Evolutionary conservation across 2,888 invertebrate genomes (phyloP), one percentile per base, ranked within the genome.

Genomic region (Scaptomyza polygonia): DNA sequence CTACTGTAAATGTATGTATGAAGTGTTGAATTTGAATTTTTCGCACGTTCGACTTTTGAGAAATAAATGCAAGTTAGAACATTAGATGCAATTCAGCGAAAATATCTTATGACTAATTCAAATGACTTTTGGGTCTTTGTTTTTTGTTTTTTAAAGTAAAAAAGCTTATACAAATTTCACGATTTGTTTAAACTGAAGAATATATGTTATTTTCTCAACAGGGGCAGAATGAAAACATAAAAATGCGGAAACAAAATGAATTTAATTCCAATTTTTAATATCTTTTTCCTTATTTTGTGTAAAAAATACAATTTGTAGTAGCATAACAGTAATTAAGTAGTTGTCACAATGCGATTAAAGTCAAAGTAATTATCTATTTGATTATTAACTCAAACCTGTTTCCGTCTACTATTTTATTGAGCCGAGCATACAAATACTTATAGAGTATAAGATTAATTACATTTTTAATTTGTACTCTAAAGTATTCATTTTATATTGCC

Each of bases 51-150:
- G 53, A 40, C 43, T 54, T 36, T 59, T 12, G 39, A 58, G 43
- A 49, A 56, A 39, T 21, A 63, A 53, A 34, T 61, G 51, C 40
- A 42, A 59, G 63, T 52, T 74, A 74, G 64, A 74, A 74, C 58
- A 40, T 34, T 48, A 56, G 43, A 21, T 66, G 25, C 21, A 53
- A 30, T 25, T 12, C 25, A 25, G 18, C 16, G 0, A 8, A 3
- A 34, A 14, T n/a, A 9, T 27, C 43, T 25, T 44, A 45, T 39
- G 14, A 53, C 9, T 47, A 45, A 40, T 14, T 29, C 12, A 27
- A 30, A 16, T 51, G 21, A 14, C 21, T 42, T 52, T n/a, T 27
- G 8, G 30, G 12, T 34, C 21, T 21, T 21, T n/a, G 21, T 16
- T 7, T 27, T n/a, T n/a, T n/a, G n/a, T 9, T 29, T 9, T 29